Conservation (phyloP, 2,888 invertebrate genomes). For the Xestobium rufovillosum region DNA sequence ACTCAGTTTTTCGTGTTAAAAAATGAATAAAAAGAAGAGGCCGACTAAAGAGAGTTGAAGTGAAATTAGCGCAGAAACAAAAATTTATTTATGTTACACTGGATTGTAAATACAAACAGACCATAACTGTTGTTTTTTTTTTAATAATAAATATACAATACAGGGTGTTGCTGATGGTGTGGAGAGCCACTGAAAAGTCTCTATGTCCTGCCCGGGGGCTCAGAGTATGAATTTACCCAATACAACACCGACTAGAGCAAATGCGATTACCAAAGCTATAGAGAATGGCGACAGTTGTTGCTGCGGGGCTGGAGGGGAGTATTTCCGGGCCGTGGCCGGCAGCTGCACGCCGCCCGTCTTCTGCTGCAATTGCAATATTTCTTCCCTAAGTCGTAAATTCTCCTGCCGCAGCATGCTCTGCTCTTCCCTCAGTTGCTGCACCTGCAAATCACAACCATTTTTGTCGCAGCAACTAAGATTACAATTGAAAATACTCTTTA, state of each 20-base stretch:
- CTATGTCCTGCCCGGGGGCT: slow-evolving; percentile 42
- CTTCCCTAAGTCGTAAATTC: slow-evolving; percentile 75
- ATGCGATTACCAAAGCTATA: slow-evolving; percentile 58
- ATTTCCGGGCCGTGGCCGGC: slow-evolving; percentile 42
- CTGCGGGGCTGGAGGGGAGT: slow-evolving; percentile 53
- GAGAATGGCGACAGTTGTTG: slow-evolving; percentile 55
- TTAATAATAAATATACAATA: slow-evolving; percentile 39
- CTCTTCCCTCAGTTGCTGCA: slow-evolving; percentile 69
- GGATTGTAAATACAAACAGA: slow-evolving; percentile 32
- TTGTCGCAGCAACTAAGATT: background rate
- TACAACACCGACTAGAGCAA: slow-evolving; percentile 66
- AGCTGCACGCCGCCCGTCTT: slow-evolving; percentile 37
- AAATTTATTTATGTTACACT: slow-evolving; percentile 34
- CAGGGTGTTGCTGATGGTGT: slow-evolving; percentile 30
- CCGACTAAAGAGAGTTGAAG: too few relatives aligned
- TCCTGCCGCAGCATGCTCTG: slow-evolving; percentile 76
- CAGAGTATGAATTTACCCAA: slow-evolving; percentile 77
- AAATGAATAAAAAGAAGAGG: too few relatives aligned
- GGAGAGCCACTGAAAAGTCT: slow-evolving; percentile 26
- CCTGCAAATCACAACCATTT: slow-evolving; percentile 41
- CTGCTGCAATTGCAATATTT: slow-evolving; percentile 55
- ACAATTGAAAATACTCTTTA: too few relatives aligned
- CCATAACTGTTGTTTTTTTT: too few relatives aligned
- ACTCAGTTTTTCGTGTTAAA: too few relatives aligned
- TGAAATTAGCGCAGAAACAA: slow-evolving; percentile 24